phyloP scores from a whole-genome alignment of 2,797 vertebrate species.

The Ispidina lecontei region DNA sequence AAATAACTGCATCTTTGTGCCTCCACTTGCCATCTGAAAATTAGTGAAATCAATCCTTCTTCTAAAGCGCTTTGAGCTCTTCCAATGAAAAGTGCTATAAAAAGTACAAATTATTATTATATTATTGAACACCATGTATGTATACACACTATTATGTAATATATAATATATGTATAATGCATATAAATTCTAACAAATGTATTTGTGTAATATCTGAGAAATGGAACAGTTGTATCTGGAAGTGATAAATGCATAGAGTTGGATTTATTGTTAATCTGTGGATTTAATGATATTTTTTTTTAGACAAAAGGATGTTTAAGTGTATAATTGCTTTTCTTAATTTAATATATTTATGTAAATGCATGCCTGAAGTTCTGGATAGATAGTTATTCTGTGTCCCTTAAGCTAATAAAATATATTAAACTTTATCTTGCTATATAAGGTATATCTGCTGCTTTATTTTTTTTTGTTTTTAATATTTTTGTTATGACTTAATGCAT shows the following conservation, averaged over 20 bases:
- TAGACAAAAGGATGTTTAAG: constrained; percentile 83
- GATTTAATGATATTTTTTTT: constrained; percentile 80
- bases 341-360: constrained; percentile 85
- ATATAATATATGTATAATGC: constrained; percentile 86
- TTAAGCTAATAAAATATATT: constrained; percentile 83
- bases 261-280: constrained; percentile 83
- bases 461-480: constrained; percentile 19
- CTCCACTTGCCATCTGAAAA: constrained; percentile 33
- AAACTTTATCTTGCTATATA: constrained; percentile 78
- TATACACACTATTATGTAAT: constrained; percentile 85
- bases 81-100: constrained; percentile 66
- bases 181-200: constrained; percentile 85
- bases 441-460: constrained; percentile 65
- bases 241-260: constrained; percentile 81
- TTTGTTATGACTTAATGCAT: constrained; percentile 35
- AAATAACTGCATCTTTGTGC: constrained; percentile 21
- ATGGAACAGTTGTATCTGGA: constrained; percentile 80
- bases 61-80: constrained; percentile 60
- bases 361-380: constrained; percentile 80
- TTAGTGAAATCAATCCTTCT: constrained; percentile 2
- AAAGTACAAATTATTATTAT: constrained; percentile 69
- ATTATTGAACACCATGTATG: constrained; percentile 80
- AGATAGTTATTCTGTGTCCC: constrained; percentile 80
- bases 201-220: constrained; percentile 82
- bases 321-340: constrained; percentile 83